phyloP scores from a whole-genome alignment of 2,888 invertebrate species.

The Pachydiplax longipennis region DNA sequence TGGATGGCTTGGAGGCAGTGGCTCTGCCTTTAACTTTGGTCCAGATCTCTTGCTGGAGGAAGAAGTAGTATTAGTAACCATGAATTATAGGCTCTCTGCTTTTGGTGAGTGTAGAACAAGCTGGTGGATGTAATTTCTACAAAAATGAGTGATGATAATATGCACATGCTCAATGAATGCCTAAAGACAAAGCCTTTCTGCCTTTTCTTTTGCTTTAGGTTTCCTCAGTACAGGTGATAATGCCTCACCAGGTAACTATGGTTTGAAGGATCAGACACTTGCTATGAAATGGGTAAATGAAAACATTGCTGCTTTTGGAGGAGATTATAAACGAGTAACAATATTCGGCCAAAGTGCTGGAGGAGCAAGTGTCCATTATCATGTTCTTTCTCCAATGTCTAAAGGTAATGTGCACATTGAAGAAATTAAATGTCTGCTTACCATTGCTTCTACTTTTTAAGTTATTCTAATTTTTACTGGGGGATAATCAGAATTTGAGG shows the following conservation, averaged over 20 bases:
- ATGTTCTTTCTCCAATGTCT: slow-evolving; percentile 71
- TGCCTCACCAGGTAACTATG: slow-evolving; percentile 72
- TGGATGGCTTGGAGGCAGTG: slow-evolving; percentile 77
- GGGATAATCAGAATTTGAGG: too few relatives aligned
- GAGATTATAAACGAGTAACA: slow-evolving; percentile 69
- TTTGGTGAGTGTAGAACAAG: slow-evolving; percentile 46
- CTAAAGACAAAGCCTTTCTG: neutral
- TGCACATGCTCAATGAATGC: neutral
- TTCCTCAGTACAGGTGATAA: slow-evolving; percentile 72
- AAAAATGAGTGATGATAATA: neutral
- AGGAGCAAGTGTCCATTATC: slow-evolving; percentile 72
- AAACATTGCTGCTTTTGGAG: slow-evolving; percentile 69
- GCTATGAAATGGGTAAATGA: slow-evolving; percentile 70
- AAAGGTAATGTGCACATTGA: slow-evolving; percentile 58
- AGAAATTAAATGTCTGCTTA: neutral
- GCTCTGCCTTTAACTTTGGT: slow-evolving; percentile 67
- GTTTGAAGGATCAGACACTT: slow-evolving; percentile 71
- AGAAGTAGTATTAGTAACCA: slow-evolving; percentile 72
- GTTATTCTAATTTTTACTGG: too few relatives aligned
- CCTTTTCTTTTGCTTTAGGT: slow-evolving; percentile 59
- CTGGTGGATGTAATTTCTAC: neutral
- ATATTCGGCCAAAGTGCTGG: slow-evolving; percentile 77
- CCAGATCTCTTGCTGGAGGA: slow-evolving; percentile 75
- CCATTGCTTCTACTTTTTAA: too few relatives aligned
- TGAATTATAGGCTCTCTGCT: slow-evolving; percentile 71